A percentile compares a stretch with the other conserved stretches of the same genome.
phyloP scores from a whole-genome alignment of 2,888 invertebrate genomes.

The Dendrolimus pini region DNA sequence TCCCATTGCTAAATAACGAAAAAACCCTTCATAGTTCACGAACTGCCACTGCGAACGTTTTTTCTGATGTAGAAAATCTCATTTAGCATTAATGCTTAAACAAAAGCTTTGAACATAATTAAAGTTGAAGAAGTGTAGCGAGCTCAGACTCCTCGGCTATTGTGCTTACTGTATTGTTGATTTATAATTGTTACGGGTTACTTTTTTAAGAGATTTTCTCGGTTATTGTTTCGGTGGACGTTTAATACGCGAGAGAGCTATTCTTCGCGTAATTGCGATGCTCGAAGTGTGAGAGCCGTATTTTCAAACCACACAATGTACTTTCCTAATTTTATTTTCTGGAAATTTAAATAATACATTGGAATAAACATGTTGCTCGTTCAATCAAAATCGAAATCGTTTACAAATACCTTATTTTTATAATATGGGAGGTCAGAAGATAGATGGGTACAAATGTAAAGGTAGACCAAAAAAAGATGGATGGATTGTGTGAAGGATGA shows the following conservation, averaged over 20 bases:
- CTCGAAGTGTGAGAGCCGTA: neutral
- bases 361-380: no score
- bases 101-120: conserved; percentile 38
- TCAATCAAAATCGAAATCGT: no score
- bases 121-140: conserved; percentile 22
- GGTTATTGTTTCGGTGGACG: conserved; percentile 18
- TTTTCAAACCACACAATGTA: no score
- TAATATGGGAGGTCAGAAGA: no score
- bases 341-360: no score
- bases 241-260: conserved; percentile 3
- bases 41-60: neutral
- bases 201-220: conserved; percentile 18
- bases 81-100: conserved; percentile 16
- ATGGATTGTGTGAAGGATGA: no score
- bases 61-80: conserved; percentile 15
- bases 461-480: no score
- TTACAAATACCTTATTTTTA: no score
- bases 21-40: neutral
- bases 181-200: conserved; percentile 34
- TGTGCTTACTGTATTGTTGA: conserved; percentile 31
- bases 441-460: no score
- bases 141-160: conserved; percentile 17
- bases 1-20: no score
- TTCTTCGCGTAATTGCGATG: neutral
- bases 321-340: no score